Percentiles rank a stretch among this genome's conserved stretches.
These are phyloP conservation scores for Melipona bicolor DNA, from an alignment of 2,888 invertebrate genomes.

Conservation along the genomic window DNA sequence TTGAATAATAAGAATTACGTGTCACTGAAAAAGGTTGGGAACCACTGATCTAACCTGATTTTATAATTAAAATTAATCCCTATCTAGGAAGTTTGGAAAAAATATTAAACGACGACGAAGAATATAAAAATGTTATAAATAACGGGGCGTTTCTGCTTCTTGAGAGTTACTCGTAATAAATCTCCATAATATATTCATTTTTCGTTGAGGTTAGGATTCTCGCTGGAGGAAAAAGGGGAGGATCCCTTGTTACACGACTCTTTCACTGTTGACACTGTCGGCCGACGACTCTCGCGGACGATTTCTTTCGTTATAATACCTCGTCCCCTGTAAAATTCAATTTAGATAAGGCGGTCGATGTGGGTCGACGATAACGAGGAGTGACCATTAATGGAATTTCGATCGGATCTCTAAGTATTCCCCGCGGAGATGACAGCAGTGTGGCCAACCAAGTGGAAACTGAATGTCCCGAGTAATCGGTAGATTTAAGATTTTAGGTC, in stretches of 20 bases:
- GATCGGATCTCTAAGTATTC: slow-evolving; percentile 55
- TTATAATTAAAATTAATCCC: too few relatives aligned
- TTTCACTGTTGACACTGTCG: background rate
- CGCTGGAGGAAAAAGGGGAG: too few relatives aligned
- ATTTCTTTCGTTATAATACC: slow-evolving; percentile 9
- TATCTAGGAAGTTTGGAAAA: too few relatives aligned
- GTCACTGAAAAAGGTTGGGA: too few relatives aligned
- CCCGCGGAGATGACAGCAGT: slow-evolving; percentile 44
- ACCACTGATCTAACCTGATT: too few relatives aligned
- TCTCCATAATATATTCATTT: background rate
- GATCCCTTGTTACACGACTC: background rate
- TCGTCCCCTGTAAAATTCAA: slow-evolving; percentile 35
- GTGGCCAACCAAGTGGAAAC: slow-evolving; percentile 32
- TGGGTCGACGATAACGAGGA: slow-evolving; percentile 39
- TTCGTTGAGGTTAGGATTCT: too few relatives aligned
- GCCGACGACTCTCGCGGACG: background rate
- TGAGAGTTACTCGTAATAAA: too few relatives aligned
- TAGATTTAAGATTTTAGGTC: slow-evolving; percentile 53
- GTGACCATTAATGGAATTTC: slow-evolving; percentile 51
- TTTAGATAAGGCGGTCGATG: slow-evolving; percentile 33
- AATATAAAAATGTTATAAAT: background rate
- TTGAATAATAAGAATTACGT: too few relatives aligned
- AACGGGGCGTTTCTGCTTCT: background rate
- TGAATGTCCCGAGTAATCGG: slow-evolving; percentile 32
- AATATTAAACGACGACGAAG: background rate